Percentiles rank a stretch among this genome's conserved stretches.
Conservation (phyloP, 2,113 vertebrate species). For the Nycticebus coucang region DNA sequence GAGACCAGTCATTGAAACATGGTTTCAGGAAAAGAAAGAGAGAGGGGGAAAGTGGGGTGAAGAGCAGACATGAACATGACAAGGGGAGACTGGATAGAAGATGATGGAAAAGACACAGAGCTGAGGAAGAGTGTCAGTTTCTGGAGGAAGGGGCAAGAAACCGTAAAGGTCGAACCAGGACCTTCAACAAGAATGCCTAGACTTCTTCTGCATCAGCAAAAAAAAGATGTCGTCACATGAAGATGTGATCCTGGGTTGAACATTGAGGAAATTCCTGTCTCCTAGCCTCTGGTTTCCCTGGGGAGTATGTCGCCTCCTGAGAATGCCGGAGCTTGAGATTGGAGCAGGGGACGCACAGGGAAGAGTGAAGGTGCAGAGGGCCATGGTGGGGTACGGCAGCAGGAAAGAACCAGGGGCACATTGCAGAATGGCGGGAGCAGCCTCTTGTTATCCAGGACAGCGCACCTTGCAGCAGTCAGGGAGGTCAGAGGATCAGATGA, state of each 20-base stretch:
- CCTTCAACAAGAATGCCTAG: background rate
- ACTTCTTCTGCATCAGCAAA: background rate
- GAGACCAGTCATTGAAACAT: background rate
- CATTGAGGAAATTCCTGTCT: background rate
- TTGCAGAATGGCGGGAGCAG: background rate
- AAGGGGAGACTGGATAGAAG: background rate
- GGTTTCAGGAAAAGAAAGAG: background rate
- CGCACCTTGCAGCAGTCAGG: background rate
- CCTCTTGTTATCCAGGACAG: background rate
- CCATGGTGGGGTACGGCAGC: background rate
- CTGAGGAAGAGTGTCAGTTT: background rate
- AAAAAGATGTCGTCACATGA: background rate
- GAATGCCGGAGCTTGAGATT: background rate
- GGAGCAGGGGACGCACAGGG: accelerated
- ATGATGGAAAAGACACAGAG: background rate
- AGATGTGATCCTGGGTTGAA: background rate
- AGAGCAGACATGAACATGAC: background rate
- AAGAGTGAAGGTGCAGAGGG: background rate
- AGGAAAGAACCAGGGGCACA: accelerated
- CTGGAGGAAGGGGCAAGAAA: background rate
- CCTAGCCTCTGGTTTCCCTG: background rate
- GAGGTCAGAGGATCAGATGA: background rate
- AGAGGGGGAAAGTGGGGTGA: background rate
- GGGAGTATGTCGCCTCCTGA: background rate
- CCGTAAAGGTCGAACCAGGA: background rate